Base-by-base conservation (phyloP, 2,888 invertebrate genomes). In the Hylaea fasciaria region DNA sequence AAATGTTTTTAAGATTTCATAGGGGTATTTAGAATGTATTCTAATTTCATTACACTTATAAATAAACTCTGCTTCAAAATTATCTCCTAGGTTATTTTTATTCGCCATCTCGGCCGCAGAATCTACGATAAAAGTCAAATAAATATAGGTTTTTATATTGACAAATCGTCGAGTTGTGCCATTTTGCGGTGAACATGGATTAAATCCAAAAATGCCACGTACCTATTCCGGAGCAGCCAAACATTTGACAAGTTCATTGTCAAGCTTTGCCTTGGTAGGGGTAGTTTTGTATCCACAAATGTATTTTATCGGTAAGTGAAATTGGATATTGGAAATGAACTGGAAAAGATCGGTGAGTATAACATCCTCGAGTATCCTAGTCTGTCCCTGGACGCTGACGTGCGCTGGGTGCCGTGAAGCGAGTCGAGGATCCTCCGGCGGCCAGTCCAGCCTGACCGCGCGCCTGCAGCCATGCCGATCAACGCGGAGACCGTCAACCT, bases 401-500 rank as follows among this genome's bases (percentile, higher is more conserved):
- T 72, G 67, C 65, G 62, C 57, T 63, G 69, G 71, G 66, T 74
- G 71, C 65, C 72, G 73, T 64, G 60, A 72, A 73, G 65, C 62
- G 60, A 49, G 37, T 39, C 48, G 74, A 74, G 73, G 78, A 77
- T 79, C 77, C 75, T 77, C 76, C 68, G 66, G 68, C 76, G 78
- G 62, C 81, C 86, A 86, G 89, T 87, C 67, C 80, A 72, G 73
- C 71, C 76, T 73, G 74, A 72, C 73, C 72, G 73, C 73, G 73
- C 73, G 64, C 64, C 67, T 66, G 81, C 81, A 77, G 80, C 72
- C 86, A 93, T 92, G 92, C 86, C 91, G 75, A 86, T 91, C 81
- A 93, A 92, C 87, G 91, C 93, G 35, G 95, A 95, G 86, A 94
- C 95, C 45, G 93, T 93, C 54, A 95, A 94, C 82, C 91, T 95